Conservation (phyloP, 2,113 vertebrate genomes). For the Elachura formosa region DNA sequence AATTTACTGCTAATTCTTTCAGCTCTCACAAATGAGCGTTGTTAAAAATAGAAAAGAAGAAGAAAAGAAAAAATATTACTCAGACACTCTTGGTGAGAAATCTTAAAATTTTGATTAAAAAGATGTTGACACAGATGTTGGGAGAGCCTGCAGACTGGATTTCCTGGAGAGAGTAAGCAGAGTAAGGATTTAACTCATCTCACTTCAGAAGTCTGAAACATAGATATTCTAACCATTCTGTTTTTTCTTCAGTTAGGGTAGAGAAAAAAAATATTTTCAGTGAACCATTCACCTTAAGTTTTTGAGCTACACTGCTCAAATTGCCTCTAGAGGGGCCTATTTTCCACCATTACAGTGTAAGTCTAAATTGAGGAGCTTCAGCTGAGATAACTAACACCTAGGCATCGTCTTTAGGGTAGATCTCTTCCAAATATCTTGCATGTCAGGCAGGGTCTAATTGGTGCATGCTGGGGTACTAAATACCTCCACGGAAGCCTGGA, state of each 20-base stretch:
- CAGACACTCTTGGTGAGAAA: not conserved
- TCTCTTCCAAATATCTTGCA: not conserved
- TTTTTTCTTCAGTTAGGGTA: not conserved
- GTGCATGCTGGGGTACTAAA: not conserved
- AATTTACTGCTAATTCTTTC: slow-evolving; percentile 49
- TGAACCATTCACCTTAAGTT: not conserved
- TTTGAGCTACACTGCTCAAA: not conserved
- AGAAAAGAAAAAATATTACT: not conserved
- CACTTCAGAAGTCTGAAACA: not conserved
- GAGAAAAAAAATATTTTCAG: not conserved
- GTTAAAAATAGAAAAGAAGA: not conserved
- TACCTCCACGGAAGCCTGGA: not conserved
- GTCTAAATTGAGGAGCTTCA: not conserved
- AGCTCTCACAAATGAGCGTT: not conserved
- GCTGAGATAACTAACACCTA: not conserved
- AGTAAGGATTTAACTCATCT: not conserved
- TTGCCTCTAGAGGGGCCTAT: slow-evolving; percentile 43
- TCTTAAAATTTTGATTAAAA: not conserved
- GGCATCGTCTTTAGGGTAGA: not conserved
- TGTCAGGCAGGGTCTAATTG: not conserved
- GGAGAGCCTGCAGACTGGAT: not conserved
- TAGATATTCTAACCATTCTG: not conserved
- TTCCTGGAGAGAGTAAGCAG: not conserved
- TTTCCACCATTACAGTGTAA: slow-evolving; percentile 11
- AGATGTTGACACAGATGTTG: not conserved